Conservation (phyloP, 2,888 invertebrate species). For the Leucoma salicis region DNA sequence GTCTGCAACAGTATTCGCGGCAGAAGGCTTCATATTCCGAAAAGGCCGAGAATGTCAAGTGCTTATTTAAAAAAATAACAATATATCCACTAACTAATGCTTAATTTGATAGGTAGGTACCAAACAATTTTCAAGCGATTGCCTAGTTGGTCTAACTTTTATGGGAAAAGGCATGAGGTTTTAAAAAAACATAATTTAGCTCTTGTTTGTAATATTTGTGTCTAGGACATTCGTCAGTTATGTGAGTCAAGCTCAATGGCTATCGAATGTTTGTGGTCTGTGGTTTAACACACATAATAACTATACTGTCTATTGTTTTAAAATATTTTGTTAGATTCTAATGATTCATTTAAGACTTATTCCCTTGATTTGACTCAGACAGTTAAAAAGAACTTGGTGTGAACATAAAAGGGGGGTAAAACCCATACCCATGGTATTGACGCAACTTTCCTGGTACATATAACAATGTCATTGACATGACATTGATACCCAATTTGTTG, state of each 20-base stretch:
- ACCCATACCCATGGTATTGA: conserved; percentile 34
- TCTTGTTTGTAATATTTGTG: neutral
- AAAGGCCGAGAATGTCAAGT: too few relatives aligned
- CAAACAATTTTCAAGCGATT: too few relatives aligned
- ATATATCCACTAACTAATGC: too few relatives aligned
- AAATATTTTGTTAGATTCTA: conserved; percentile 27
- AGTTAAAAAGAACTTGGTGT: conserved; percentile 29
- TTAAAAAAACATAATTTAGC: too few relatives aligned
- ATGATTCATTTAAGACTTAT: conserved; percentile 39
- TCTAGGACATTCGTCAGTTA: neutral
- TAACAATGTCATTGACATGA: conserved; percentile 29
- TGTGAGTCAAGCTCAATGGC: neutral
- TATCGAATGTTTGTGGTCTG: conserved; percentile 25
- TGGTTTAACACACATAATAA: conserved; percentile 18
- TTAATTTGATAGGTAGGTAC: too few relatives aligned
- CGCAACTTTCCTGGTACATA: conserved; percentile 36
- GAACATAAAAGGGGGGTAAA: conserved; percentile 34
- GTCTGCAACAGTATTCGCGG: too few relatives aligned
- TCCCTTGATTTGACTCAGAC: conserved; percentile 35
- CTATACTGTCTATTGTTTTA: conserved; percentile 45
- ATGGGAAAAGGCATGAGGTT: too few relatives aligned
- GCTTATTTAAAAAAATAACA: too few relatives aligned
- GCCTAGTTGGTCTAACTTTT: too few relatives aligned
- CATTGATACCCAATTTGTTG: conserved; percentile 9
- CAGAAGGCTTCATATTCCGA: too few relatives aligned